A percentile compares a stretch with the other conserved stretches of the same genome.
phyloP scores from a whole-genome alignment of 2,113 vertebrate species.

The Aegotheles bennettii region DNA sequence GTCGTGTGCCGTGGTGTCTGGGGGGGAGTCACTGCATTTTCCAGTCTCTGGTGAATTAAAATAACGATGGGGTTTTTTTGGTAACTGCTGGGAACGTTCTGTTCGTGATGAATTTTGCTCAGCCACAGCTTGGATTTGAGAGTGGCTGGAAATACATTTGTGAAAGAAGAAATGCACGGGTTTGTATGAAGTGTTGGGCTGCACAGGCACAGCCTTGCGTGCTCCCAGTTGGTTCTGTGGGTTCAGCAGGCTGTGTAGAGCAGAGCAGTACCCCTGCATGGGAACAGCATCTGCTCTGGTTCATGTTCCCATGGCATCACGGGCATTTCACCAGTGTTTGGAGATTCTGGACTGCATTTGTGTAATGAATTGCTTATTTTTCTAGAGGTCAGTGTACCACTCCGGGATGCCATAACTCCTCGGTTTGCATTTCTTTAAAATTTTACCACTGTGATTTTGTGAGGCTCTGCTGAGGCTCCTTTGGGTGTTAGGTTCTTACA shows the following conservation, averaged over 20 bases:
- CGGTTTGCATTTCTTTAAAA: neutral
- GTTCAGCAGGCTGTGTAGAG: neutral
- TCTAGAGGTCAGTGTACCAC: neutral
- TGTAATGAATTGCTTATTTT: neutral
- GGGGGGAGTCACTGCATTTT: neutral
- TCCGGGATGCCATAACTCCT: neutral
- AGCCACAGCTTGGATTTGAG: neutral
- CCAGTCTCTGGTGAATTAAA: neutral
- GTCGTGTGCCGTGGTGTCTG: rapidly evolving
- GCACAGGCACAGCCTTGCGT: neutral
- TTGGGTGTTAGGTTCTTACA: neutral
- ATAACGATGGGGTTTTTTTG: neutral
- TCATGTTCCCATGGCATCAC: neutral
- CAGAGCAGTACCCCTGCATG: neutral
- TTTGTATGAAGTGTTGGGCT: neutral
- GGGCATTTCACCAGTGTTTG: neutral
- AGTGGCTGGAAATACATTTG: neutral
- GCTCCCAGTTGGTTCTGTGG: neutral
- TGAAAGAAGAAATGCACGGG: neutral
- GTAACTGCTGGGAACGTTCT: neutral
- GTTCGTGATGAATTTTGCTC: neutral
- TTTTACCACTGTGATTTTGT: neutral
- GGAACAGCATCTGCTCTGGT: neutral
- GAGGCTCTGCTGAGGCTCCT: neutral
- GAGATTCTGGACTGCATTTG: neutral